These are phyloP conservation scores for Distichodus sexfasciatus DNA, from an alignment of 2,797 vertebrate genomes.

Conservation along the genomic window DNA sequence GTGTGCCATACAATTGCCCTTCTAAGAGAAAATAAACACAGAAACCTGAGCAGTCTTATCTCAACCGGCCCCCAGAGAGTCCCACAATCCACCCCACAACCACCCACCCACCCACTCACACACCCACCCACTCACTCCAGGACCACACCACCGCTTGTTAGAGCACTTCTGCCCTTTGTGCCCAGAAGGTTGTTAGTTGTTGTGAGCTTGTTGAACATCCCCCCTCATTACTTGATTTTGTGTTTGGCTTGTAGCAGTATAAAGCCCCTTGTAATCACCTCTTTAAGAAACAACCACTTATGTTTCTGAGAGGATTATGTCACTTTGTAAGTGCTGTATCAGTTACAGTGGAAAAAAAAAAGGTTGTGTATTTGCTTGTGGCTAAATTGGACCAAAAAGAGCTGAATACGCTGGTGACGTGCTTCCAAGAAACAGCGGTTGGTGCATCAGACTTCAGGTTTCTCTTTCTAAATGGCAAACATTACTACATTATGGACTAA, in stretches of 20 bases:
- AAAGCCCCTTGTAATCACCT: slow-evolving; percentile 35
- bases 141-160: neutral
- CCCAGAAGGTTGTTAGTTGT: neutral
- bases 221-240: slow-evolving; percentile 27
- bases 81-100: neutral
- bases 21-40: slow-evolving; percentile 2
- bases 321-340: slow-evolving; percentile 5
- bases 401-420: too few relatives aligned
- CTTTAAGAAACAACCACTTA: slow-evolving; percentile 30
- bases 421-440: too few relatives aligned
- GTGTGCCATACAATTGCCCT: neutral
- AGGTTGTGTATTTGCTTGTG: slow-evolving; percentile 4
- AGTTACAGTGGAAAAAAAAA: slow-evolving; percentile 10
- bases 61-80: neutral
- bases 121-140: neutral
- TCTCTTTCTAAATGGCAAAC: too few relatives aligned
- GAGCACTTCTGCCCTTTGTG: neutral
- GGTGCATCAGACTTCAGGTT: too few relatives aligned
- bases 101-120: too few relatives aligned
- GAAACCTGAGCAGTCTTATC: neutral
- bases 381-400: neutral
- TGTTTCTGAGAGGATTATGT: slow-evolving; percentile 23
- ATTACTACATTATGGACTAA: too few relatives aligned
- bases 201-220: neutral
- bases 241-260: neutral